Evolutionary conservation across 2,888 invertebrate genomes (phyloP).

Genomic region (Thalpophila matura): DNA sequence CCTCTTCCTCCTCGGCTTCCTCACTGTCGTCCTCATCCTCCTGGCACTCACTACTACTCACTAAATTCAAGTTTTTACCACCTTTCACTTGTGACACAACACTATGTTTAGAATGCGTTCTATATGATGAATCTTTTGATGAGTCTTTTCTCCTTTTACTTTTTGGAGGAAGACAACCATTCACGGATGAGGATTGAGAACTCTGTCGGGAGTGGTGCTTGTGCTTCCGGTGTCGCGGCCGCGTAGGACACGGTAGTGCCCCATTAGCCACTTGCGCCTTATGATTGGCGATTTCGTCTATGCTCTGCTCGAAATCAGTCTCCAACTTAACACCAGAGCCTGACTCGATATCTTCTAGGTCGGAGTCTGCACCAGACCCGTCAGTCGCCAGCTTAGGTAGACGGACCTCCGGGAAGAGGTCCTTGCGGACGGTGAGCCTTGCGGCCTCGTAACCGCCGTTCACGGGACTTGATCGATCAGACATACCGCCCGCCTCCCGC

Average conservation of each 20-base stretch:
- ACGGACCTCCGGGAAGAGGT: slow-evolving; percentile 85
- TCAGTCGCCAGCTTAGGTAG: slow-evolving; percentile 72
- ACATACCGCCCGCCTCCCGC: slow-evolving; percentile 89
- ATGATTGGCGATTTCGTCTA: slow-evolving; percentile 86
- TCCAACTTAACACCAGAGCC: slow-evolving; percentile 86
- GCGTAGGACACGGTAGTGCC: slow-evolving; percentile 75
- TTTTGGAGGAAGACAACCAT: slow-evolving; percentile 82
- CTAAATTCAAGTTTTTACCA: slow-evolving; percentile 89
- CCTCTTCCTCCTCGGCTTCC: slow-evolving; percentile 67
- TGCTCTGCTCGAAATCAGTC: slow-evolving; percentile 89
- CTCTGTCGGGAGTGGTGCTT: slow-evolving; percentile 84
- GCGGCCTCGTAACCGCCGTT: slow-evolving; percentile 88
- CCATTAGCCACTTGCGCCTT: slow-evolving; percentile 83
- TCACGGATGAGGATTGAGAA: slow-evolving; percentile 75
- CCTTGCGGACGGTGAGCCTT: slow-evolving; percentile 88
- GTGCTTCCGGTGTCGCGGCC: slow-evolving; percentile 84
- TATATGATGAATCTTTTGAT: slow-evolving; percentile 81
- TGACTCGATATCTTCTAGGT: slow-evolving; percentile 76
- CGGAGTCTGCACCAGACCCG: slow-evolving; percentile 70
- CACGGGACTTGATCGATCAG: slow-evolving; percentile 88
- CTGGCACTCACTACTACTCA: slow-evolving; percentile 88
- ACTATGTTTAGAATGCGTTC: slow-evolving; percentile 80
- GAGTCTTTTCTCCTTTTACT: slow-evolving; percentile 84
- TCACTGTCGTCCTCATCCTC: slow-evolving; percentile 76
- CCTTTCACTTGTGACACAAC: slow-evolving; percentile 85